These are phyloP conservation scores for Toxotes lorentzi DNA, from an alignment of 2,797 vertebrate genomes.

Conservation along the genomic window DNA sequence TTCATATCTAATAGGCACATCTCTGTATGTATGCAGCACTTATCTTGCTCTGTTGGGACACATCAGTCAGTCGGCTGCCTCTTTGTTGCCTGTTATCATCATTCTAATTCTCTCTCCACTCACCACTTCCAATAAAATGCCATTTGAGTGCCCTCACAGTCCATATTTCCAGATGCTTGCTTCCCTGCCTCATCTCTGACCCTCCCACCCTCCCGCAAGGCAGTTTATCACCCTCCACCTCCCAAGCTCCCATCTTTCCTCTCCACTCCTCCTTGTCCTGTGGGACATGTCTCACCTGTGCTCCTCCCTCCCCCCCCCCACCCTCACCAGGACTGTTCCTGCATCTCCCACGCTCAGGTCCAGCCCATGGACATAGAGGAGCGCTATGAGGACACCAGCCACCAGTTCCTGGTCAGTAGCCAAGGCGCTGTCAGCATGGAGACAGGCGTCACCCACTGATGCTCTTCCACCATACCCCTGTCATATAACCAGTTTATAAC, in stretches of 20 bases:
- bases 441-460: constrained; percentile 40
- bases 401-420: constrained; percentile 91
- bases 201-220: not conserved
- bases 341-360: constrained; percentile 94
- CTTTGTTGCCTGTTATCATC: constrained; percentile 37
- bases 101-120: constrained; percentile 22
- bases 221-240: constrained; percentile 15
- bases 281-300: constrained; percentile 78
- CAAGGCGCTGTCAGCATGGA: constrained; percentile 57
- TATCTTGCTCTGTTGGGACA: constrained; percentile 48
- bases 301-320: constrained; percentile 60
- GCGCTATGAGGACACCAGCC: constrained; percentile 89
- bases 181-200: constrained; percentile 22
- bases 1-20: constrained; percentile 34
- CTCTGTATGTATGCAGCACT: constrained; percentile 42
- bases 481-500: too few relatives aligned
- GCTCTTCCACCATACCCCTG: constrained; percentile 42
- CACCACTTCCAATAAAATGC: constrained; percentile 44
- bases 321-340: constrained; percentile 94
- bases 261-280: constrained; percentile 32
- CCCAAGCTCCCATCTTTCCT: constrained; percentile 15
- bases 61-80: constrained; percentile 37
- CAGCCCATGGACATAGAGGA: constrained; percentile 93
- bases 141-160: constrained; percentile 32
- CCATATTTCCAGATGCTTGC: constrained; percentile 48